Evolutionary conservation across 1,140 invertebrate genomes (phyloP).

Genomic region (Thalassaphorura encarpata): DNA sequence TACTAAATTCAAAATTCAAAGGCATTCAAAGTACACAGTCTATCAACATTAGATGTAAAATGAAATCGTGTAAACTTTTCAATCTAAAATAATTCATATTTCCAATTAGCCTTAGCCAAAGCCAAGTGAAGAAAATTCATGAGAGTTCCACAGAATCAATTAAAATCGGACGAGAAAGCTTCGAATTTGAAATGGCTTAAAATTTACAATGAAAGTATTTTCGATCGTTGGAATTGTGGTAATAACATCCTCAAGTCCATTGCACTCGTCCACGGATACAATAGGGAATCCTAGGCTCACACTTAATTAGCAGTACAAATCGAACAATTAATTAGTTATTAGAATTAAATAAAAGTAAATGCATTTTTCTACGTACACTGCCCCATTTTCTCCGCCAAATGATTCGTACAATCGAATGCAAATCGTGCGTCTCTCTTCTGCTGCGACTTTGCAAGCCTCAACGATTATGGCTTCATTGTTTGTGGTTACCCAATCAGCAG

Average conservation of each 20-base stretch:
- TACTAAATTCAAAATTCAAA: no score
- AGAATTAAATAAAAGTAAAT: not conserved
- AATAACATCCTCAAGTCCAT: slow-evolving; percentile 29
- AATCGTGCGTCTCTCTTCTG: slow-evolving; percentile 23
- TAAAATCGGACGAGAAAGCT: not conserved
- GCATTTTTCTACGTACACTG: not conserved
- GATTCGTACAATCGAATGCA: slow-evolving; percentile 39
- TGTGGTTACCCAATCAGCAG: slow-evolving; percentile 17
- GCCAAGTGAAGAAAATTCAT: no score
- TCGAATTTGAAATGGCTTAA: not conserved
- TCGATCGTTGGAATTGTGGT: not conserved
- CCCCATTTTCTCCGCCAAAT: slow-evolving; percentile 33
- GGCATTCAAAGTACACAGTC: no score
- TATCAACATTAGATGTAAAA: no score
- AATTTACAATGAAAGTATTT: not conserved
- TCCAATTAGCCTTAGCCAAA: no score
- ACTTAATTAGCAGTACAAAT: not conserved
- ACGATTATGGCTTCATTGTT: slow-evolving; percentile 36
- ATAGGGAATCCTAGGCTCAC: slow-evolving; percentile 32
- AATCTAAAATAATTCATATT: no score
- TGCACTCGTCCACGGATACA: slow-evolving; percentile 27
- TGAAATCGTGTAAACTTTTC: no score
- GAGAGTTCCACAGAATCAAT: no score
- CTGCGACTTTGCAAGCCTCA: slow-evolving; percentile 38
- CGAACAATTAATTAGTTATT: not conserved